Evolutionary conservation across 2,797 vertebrate genomes (phyloP).

Genomic region (Rousettus madagascariensis): DNA sequence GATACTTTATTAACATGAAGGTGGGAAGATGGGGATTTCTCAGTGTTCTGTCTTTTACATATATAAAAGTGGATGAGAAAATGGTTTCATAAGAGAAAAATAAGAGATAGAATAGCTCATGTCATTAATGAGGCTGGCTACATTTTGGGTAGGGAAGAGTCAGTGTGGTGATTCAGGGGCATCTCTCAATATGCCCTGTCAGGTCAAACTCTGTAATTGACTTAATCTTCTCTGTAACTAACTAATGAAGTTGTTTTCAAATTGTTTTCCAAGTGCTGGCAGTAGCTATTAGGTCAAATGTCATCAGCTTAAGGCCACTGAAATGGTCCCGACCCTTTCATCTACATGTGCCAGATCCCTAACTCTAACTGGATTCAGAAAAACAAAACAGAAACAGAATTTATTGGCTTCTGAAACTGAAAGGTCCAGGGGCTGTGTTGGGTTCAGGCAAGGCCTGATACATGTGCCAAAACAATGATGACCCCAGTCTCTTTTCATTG

Average conservation of each 20-base stretch:
- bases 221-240: neutral
- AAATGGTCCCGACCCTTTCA: neutral
- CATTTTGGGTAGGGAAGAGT: neutral
- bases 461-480: neutral
- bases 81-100: neutral
- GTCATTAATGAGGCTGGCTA: neutral
- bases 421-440: neutral
- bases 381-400: neutral
- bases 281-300: neutral
- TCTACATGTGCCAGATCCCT: neutral
- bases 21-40: neutral
- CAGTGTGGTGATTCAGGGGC: neutral
- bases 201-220: neutral
- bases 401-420: neutral
- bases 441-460: neutral
- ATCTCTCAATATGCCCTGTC: neutral
- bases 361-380: neutral
- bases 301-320: neutral
- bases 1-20: neutral
- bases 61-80: neutral
- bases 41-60: neutral
- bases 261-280: neutral
- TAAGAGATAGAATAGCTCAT: neutral
- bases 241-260: conserved; percentile 24
- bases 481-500: neutral